Conservation (phyloP, 2,797 vertebrate species). For the Acanthornis magna region DNA sequence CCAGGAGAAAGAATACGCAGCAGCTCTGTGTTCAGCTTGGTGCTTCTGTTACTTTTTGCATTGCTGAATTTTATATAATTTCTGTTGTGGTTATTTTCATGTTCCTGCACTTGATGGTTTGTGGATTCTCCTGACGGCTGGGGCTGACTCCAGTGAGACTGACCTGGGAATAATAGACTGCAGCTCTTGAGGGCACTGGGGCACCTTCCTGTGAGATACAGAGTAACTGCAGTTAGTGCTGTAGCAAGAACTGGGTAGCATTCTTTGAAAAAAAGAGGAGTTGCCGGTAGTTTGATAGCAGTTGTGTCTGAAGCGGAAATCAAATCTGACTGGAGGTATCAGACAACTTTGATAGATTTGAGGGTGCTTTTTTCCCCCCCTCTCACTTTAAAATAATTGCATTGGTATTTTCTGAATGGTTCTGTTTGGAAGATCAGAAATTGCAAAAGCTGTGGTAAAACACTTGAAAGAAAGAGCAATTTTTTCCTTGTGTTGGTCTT, state of each 20-base stretch:
- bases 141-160: fast-evolving
- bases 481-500: neutral
- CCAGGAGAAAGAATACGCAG: neutral
- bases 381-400: neutral
- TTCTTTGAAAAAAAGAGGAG: too few relatives aligned
- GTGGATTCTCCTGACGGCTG: neutral
- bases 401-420: neutral
- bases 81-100: neutral
- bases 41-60: neutral
- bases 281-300: neutral
- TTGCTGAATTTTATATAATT: neutral
- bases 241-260: too few relatives aligned
- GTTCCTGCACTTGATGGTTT: neutral
- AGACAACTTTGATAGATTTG: neutral
- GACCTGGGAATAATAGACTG: neutral
- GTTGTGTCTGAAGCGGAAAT: neutral
- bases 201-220: too few relatives aligned
- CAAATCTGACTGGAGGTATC: neutral
- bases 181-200: fast-evolving
- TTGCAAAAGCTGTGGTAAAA: neutral
- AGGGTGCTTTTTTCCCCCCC: fast-evolving
- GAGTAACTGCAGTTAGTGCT: neutral
- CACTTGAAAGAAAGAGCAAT: neutral
- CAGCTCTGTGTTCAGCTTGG: neutral
- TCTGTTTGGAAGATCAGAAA: neutral